A percentile compares a stretch with the other conserved stretches of the same genome.
These are phyloP conservation scores for Myiotriccus ornatus DNA, from an alignment of 2,797 vertebrate genomes.

Conservation along the genomic window DNA sequence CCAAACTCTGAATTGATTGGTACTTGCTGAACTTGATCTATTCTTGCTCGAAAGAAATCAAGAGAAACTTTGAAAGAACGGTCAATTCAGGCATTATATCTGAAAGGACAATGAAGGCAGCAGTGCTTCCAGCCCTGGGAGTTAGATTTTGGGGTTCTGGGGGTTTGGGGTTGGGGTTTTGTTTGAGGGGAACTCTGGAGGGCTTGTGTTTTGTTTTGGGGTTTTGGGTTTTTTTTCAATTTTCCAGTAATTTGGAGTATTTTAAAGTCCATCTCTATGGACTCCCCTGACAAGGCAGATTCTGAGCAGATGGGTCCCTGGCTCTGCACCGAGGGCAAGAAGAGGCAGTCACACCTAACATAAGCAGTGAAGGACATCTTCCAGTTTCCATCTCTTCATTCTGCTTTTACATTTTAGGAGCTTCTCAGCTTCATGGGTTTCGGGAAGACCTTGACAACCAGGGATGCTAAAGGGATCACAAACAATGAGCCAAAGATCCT, in stretches of 20 bases:
- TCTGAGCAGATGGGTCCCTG: background rate
- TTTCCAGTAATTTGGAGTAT: background rate
- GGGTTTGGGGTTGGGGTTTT: background rate
- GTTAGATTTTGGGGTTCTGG: background rate
- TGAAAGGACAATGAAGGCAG: background rate
- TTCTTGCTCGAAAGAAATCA: background rate
- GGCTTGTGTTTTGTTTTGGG: rapidly evolving
- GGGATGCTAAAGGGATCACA: background rate
- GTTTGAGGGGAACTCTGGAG: background rate
- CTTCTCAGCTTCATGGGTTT: background rate
- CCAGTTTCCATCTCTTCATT: background rate
- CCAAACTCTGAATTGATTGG: background rate
- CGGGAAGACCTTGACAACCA: background rate
- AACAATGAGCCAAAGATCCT: background rate
- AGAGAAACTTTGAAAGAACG: background rate
- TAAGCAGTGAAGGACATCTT: background rate
- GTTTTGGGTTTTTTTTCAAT: background rate
- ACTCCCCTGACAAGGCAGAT: background rate
- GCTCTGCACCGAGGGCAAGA: rapidly evolving
- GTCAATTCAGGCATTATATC: background rate
- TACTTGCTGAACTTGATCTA: background rate
- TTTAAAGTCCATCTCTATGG: background rate
- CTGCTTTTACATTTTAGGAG: background rate
- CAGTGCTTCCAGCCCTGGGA: background rate
- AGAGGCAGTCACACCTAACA: background rate